Conservation (phyloP, 37 sponge, comb jelly and placozoan genomes). For the Dysidea cf. avara region DNA sequence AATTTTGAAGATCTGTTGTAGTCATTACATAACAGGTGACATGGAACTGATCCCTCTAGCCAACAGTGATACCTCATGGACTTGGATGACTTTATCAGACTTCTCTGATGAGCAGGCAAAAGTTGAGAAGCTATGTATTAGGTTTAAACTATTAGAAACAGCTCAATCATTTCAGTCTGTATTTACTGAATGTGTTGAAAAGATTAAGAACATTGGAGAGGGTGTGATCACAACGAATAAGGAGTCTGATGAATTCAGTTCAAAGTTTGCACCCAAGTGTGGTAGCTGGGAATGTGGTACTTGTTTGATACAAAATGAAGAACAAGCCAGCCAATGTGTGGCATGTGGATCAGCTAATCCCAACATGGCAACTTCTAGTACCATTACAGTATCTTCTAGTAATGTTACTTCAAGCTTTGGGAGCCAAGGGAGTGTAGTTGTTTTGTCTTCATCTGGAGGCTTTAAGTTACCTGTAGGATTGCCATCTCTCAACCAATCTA, state of each 20-base stretch:
- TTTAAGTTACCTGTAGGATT: no score
- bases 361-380: not conserved
- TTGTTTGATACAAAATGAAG: slow-evolving; percentile 6
- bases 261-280: not conserved
- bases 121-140: slow-evolving; percentile 73
- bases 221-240: not conserved
- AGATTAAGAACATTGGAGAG: not conserved
- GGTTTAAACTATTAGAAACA: slow-evolving; percentile 70
- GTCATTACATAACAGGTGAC: slow-evolving; percentile 76
- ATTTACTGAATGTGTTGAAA: slow-evolving; percentile 51
- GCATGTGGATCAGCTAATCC: slow-evolving; percentile 20
- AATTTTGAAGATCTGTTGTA: slow-evolving; percentile 89
- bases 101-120: slow-evolving; percentile 70
- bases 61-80: slow-evolving; percentile 59
- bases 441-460: not conserved
- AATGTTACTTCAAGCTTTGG: no score
- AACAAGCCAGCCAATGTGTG: not conserved
- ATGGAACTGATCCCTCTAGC: slow-evolving; percentile 63
- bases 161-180: slow-evolving; percentile 64
- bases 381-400: no score
- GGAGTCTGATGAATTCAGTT: not conserved
- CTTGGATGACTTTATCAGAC: slow-evolving; percentile 82
- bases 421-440: not conserved
- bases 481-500: no score
- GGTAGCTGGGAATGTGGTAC: not conserved